These are phyloP conservation scores for Ophion costatus DNA, from an alignment of 2,888 invertebrate species.

Conservation along the genomic window DNA sequence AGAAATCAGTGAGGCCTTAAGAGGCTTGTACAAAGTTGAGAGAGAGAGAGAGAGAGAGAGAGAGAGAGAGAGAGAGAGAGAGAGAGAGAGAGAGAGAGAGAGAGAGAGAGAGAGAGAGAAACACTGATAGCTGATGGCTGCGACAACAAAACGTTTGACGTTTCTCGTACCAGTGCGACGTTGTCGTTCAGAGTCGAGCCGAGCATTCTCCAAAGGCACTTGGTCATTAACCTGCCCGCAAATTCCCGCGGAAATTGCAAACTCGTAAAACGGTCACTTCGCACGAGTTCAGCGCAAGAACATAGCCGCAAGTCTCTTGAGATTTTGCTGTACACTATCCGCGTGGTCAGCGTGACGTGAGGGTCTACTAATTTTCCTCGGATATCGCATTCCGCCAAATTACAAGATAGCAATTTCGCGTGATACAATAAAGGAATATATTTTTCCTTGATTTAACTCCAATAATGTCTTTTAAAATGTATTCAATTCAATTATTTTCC, in stretches of 20 bases:
- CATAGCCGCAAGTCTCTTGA: conserved; percentile 16
- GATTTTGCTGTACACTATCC: background rate
- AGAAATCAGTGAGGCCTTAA: too few species aligned
- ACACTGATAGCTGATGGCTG: conserved; percentile 31
- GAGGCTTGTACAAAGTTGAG: too few species aligned
- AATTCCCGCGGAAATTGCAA: conserved; percentile 71
- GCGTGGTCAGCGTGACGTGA: conserved; percentile 8
- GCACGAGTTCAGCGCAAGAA: conserved; percentile 34
- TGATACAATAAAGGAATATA: background rate
- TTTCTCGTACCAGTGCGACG: conserved; percentile 36
- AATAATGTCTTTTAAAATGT: too few species aligned
- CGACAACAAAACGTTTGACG: conserved; percentile 49
- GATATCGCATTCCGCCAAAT: conserved; percentile 39
- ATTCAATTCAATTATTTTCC: too few species aligned
- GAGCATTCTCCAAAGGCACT: conserved; percentile 57
- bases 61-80: background rate
- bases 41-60: background rate
- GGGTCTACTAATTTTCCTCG: conserved; percentile 6
- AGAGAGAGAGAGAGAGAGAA: background rate
- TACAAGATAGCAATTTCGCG: conserved; percentile 26
- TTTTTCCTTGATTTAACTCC: background rate
- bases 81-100: background rate
- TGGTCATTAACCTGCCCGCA: conserved; percentile 57
- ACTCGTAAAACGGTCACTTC: conserved; percentile 67
- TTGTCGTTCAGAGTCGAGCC: conserved; percentile 29